Conservation (phyloP, 2,113 vertebrate species). For the Rhynchopsitta pachyrhyncha region DNA sequence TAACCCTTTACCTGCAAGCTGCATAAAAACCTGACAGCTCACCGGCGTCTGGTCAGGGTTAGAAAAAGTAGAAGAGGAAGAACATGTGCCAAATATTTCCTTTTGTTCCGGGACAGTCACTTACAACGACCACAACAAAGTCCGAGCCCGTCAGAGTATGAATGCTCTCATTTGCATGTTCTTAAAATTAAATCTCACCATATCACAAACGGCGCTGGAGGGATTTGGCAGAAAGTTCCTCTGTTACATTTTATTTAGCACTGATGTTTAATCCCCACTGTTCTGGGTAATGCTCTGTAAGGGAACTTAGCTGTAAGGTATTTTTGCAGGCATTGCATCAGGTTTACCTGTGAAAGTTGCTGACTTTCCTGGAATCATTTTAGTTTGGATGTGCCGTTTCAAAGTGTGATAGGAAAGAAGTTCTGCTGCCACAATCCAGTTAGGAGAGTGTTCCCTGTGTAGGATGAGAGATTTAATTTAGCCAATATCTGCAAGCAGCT, state of each 20-base stretch:
- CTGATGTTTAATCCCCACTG: not conserved
- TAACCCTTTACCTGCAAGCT: slow-evolving; percentile 73
- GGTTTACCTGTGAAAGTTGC: not conserved
- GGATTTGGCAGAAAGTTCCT: not conserved
- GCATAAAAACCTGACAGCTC: not conserved
- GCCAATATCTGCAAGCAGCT: not conserved
- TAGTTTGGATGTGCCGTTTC: not conserved
- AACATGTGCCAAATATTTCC: not conserved
- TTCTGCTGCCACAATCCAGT: not conserved
- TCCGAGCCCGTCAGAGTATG: not conserved
- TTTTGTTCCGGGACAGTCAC: not conserved
- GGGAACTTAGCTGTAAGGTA: not conserved
- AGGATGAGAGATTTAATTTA: not conserved
- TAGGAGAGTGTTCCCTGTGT: not conserved
- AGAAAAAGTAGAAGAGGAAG: not conserved
- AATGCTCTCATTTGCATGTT: not conserved
- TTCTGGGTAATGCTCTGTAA: not conserved
- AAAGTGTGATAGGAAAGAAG: not conserved
- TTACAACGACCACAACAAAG: not conserved
- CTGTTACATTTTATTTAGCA: not conserved
- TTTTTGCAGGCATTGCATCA: not conserved
- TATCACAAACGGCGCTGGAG: not conserved
- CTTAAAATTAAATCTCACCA: not conserved
- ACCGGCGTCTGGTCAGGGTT: not conserved
- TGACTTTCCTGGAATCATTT: not conserved